phyloP scores from a whole-genome alignment of 2,888 invertebrate genomes.

The Trachelus tabidus region DNA sequence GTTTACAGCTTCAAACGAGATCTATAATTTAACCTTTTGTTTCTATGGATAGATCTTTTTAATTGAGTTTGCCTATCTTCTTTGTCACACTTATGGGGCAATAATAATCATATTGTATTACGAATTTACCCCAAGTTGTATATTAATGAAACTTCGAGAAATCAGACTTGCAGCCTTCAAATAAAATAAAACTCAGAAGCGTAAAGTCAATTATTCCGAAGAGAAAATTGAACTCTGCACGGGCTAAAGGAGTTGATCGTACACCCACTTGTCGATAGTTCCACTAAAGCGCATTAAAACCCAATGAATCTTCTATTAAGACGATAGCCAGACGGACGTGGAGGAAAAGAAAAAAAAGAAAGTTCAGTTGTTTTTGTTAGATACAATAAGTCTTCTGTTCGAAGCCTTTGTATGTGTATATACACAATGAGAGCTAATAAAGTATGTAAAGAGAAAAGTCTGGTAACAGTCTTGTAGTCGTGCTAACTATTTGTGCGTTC shows the following conservation, averaged over 20 bases:
- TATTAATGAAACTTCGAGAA: no score
- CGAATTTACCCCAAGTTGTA: no score
- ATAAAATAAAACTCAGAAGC: no score
- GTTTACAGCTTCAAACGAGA: no score
- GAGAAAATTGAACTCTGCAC: no score
- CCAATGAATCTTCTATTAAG: not conserved
- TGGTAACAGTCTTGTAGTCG: slow-evolving; percentile 41
- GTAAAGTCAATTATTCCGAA: no score
- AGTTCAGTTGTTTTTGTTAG: slow-evolving; percentile 24
- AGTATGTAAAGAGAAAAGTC: slow-evolving; percentile 55
- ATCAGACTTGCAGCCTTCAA: no score
- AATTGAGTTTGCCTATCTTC: no score
- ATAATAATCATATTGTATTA: no score
- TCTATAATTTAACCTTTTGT: no score
- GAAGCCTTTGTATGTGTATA: slow-evolving; percentile 6
- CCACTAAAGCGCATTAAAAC: not conserved
- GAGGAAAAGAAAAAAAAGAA: slow-evolving; percentile 1
- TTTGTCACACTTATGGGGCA: no score
- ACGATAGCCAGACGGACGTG: not conserved
- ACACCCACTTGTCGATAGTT: not conserved
- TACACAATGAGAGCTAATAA: slow-evolving; percentile 51
- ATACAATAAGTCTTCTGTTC: slow-evolving; percentile 49
- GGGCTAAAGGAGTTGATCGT: not conserved
- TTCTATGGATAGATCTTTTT: no score
- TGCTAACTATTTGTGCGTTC: slow-evolving; percentile 53